Conservation (phyloP, 2,888 invertebrate genomes). For the Himalopsyche anomala region DNA sequence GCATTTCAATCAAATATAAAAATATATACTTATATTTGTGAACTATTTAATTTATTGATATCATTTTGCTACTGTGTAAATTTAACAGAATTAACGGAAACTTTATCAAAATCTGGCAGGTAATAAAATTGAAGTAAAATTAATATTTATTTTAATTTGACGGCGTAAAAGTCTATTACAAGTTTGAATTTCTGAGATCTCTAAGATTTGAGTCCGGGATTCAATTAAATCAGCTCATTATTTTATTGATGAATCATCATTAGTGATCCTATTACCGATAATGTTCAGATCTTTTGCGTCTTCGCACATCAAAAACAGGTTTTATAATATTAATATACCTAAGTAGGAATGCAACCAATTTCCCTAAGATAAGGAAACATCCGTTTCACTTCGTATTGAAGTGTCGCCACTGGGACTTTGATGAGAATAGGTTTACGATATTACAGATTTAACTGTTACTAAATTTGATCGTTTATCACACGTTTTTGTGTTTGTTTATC, state of each 20-base stretch:
- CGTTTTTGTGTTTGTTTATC: conserved; percentile 3
- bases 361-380: conserved; percentile 57
- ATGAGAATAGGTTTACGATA: conserved; percentile 32
- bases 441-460: conserved; percentile 34
- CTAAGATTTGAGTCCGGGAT: background rate
- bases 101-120: no score
- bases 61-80: no score
- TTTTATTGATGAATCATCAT: conserved; percentile 47
- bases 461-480: conserved; percentile 33
- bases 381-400: conserved; percentile 47
- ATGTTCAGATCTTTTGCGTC: conserved; percentile 48
- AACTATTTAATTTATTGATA: no score
- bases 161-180: background rate
- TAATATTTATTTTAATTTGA: background rate
- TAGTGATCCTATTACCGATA: conserved; percentile 52
- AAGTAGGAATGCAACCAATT: conserved; percentile 53
- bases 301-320: conserved; percentile 48
- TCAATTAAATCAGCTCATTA: conserved; percentile 11
- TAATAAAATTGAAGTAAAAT: no score
- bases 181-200: background rate
- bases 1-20: no score
- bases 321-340: conserved; percentile 8
- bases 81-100: no score
- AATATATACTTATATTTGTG: no score
- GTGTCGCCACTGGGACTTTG: background rate